Base-by-base conservation (phyloP, 30 jellyfish, hydroid and myxozoan genomes). In the Mastigias papua region DNA sequence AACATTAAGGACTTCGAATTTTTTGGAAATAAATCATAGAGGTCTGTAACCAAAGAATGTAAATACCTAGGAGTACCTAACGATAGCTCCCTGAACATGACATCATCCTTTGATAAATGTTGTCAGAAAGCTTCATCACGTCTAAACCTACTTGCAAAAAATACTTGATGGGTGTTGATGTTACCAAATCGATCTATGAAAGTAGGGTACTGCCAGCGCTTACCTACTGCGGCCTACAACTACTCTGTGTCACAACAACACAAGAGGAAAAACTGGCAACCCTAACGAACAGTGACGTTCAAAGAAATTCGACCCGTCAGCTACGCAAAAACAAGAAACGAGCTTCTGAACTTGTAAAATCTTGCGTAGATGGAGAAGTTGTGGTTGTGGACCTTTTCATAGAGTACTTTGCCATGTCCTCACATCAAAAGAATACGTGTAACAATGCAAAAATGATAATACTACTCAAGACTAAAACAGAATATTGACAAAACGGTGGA, bases 311-410 rank as follows among this genome's bases (percentile, higher is more conserved):
- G 80, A 19, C 4, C 80, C 31, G 62, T 69, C 80, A 69, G 61
- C 80, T 27, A 62, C 31, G 61, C 80, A 69, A 69, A n/a, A n/a
- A 69, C 64, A 8, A 69, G 80, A 69, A 69, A 62, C 80, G 80
- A 69, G 80, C 62, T 62, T 27, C 62, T 17, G 62, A 69, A 69
- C 31, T 69, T 69, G 60, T 69, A 69, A 69, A 69, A 29, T 69
- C 80, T 32, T 32, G 76, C 42, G 46, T 65, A 2, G 50, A 65
- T 65, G 34, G 34, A 65, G 76, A 65, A 2, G 76, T 65, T 65
- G n/a, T n/a, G n/a, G n/a, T n/a, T n/a, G 2, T 65, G 22, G 50
- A 65, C 50, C 42, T 46, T 65, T 65, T 65, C 22, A 65, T 7
- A 25, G n/a, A 65, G 7, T 25, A 65, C 76, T 65, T 16, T 65